A percentile compares a stretch with the other conserved stretches of the same genome.
These are phyloP conservation scores for Trichosurus vulpecula DNA, from an alignment of 2,797 vertebrate genomes.

Conservation along the genomic window DNA sequence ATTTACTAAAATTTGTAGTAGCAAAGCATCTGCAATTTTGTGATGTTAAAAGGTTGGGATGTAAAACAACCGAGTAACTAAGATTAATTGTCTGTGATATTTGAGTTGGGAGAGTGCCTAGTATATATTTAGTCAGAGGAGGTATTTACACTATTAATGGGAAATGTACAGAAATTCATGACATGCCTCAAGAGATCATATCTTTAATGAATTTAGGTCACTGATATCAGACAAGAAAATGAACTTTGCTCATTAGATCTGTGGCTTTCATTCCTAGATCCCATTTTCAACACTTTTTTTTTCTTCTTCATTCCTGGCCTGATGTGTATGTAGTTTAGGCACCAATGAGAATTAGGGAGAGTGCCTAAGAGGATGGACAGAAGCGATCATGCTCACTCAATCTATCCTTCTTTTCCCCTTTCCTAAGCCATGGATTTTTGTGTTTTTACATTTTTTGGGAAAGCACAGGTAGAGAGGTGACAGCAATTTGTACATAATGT, in stretches of 20 bases:
- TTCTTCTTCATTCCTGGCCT: not conserved
- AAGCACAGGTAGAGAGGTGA: not conserved
- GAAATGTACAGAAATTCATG: not conserved
- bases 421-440: not conserved
- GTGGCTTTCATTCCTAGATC: not conserved
- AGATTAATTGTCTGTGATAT: conserved; percentile 18
- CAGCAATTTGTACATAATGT: not conserved
- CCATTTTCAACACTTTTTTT: not conserved
- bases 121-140: not conserved
- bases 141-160: not conserved
- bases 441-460: not conserved
- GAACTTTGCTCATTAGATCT: not conserved
- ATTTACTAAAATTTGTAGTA: conserved; percentile 41
- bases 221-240: not conserved
- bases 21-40: not conserved
- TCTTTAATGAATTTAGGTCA: not conserved
- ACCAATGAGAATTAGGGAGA: not conserved
- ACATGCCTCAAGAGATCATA: not conserved
- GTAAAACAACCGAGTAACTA: conserved; percentile 27
- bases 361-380: not conserved
- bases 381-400: not conserved
- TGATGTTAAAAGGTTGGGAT: not conserved
- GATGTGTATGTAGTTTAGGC: not conserved
- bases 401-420: not conserved
- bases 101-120: not conserved